A percentile compares a stretch with the other conserved stretches of the same genome.
phyloP scores from a whole-genome alignment of 1,140 invertebrate genomes.

The Drosophila tani region DNA sequence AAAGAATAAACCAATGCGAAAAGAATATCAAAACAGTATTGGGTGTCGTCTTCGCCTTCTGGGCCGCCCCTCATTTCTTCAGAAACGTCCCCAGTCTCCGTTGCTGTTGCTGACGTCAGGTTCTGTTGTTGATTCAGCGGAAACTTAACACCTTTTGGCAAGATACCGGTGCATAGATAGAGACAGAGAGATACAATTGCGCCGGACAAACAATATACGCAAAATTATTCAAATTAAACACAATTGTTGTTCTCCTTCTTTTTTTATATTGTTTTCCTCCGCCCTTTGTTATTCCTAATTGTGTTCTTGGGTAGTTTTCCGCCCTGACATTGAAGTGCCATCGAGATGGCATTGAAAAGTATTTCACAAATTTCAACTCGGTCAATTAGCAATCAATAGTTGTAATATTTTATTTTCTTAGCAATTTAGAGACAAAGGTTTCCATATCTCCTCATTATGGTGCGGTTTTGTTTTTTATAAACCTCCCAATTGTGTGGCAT shows the following conservation, averaged over 20 bases:
- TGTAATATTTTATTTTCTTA: constrained; percentile 28
- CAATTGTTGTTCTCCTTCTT: constrained; percentile 29
- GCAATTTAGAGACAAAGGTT: constrained; percentile 2
- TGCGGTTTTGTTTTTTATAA: not conserved
- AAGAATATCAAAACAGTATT: constrained; percentile 35
- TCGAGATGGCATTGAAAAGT: constrained; percentile 40
- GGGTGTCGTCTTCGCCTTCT: constrained; percentile 11
- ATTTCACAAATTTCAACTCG: constrained; percentile 17
- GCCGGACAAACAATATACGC: constrained; percentile 67
- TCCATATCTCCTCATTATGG: constrained; percentile 13
- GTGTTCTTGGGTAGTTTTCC: constrained; percentile 35
- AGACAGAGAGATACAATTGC: constrained; percentile 25
- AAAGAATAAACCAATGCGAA: constrained; percentile 14
- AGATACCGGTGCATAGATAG: constrained; percentile 43
- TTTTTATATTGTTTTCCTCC: not conserved
- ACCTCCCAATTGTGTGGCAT: not conserved
- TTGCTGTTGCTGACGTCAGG: constrained; percentile 43
- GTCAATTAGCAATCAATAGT: constrained; percentile 13
- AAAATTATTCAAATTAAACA: constrained; percentile 72
- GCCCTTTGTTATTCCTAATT: constrained; percentile 41
- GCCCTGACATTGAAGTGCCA: constrained; percentile 42
- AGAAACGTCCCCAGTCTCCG: not conserved
- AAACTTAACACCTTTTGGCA: constrained; percentile 54
- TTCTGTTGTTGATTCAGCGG: constrained; percentile 45
- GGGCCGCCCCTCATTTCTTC: not conserved